Evolutionary conservation across 2,888 invertebrate species (phyloP).

Genomic region (Drosophila demipolita): DNA sequence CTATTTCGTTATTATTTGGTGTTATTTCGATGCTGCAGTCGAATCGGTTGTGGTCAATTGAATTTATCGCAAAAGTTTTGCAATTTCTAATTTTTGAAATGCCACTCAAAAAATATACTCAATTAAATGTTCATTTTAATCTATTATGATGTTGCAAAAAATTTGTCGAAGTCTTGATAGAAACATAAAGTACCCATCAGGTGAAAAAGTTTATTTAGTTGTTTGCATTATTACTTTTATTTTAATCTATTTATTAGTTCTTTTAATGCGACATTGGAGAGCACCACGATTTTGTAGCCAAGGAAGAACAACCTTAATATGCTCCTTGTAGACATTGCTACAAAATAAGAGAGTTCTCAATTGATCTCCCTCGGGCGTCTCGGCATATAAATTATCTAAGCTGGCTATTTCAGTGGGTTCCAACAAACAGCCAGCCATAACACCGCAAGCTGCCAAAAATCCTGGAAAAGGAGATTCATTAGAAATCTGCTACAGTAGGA

Average conservation of each 20-base stretch:
- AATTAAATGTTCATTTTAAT: not conserved
- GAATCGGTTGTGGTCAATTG: not conserved
- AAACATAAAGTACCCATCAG: not conserved
- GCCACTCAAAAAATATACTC: not conserved
- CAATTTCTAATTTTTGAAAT: not conserved
- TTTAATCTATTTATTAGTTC: not conserved
- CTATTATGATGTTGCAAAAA: not conserved
- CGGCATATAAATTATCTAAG: constrained; percentile 45
- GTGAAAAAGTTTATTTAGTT: not conserved
- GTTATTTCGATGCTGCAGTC: not conserved
- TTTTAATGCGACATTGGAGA: constrained; percentile 22
- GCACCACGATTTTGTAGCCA: constrained; percentile 61
- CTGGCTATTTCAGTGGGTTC: constrained; percentile 40
- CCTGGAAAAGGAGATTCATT: constrained; percentile 17
- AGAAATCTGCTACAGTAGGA: not conserved
- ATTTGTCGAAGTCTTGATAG: not conserved
- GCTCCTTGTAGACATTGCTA: constrained; percentile 37
- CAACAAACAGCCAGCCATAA: constrained; percentile 42
- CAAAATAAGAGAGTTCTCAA: constrained; percentile 40
- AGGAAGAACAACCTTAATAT: constrained; percentile 45
- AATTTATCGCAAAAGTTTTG: not conserved
- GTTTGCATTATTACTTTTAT: not conserved
- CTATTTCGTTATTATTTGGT: not conserved
- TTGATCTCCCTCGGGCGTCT: constrained; percentile 31
- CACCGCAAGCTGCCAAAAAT: constrained; percentile 39